A percentile compares a stretch with the other conserved stretches of the same genome.
phyloP scores from a whole-genome alignment of 1,140 invertebrate species.

The Pseudomyrmex pallidus region DNA sequence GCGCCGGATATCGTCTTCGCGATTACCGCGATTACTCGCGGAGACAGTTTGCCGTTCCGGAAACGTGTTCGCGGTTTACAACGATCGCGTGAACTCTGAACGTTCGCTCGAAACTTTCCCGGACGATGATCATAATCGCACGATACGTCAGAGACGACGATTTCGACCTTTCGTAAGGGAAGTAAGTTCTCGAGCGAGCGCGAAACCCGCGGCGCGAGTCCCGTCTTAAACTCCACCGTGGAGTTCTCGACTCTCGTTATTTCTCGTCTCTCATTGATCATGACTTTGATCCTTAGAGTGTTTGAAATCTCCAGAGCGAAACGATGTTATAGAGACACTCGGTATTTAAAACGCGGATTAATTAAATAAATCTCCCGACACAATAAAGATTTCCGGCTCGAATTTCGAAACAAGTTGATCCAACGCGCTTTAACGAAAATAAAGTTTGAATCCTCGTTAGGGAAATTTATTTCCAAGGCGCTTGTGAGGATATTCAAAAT shows the following conservation, averaged over 20 bases:
- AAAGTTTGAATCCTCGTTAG: neutral
- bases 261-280: slow-evolving; percentile 9
- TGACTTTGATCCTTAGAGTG: neutral
- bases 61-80: neutral
- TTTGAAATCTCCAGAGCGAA: too few species aligned
- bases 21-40: slow-evolving; percentile 30
- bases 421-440: neutral
- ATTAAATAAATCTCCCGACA: neutral
- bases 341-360: neutral
- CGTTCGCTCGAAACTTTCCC: slow-evolving; percentile 13
- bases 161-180: neutral
- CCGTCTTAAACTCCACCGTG: neutral
- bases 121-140: slow-evolving; percentile 3
- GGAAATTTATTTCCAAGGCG: too few species aligned
- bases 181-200: neutral
- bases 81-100: slow-evolving; percentile 23
- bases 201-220: neutral
- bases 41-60: neutral
- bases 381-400: neutral
- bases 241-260: neutral
- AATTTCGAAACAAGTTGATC: neutral
- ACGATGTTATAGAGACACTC: too few species aligned
- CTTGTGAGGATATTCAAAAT: neutral
- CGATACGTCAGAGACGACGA: slow-evolving; percentile 7
- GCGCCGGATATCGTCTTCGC: neutral